A percentile compares a stretch with the other conserved stretches of the same genome.
These are phyloP conservation scores for Myripristis murdjan DNA, from an alignment of 2,797 vertebrate species.

Conservation along the genomic window DNA sequence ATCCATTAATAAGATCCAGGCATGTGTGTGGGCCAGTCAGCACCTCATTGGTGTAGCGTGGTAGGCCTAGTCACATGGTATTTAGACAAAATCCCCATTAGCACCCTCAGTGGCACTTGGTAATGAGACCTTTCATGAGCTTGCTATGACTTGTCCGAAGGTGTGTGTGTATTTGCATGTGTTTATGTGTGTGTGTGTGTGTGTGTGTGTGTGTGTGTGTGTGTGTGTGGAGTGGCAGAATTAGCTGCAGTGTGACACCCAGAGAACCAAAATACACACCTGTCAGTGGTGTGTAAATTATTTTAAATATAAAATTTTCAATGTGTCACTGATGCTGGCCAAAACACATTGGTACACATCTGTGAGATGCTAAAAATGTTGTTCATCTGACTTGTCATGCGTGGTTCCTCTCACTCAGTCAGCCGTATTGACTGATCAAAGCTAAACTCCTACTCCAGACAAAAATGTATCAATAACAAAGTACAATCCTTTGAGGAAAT, in stretches of 20 bases:
- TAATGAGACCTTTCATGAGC: constrained; percentile 63
- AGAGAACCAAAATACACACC: constrained; percentile 45
- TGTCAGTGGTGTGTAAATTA: constrained; percentile 48
- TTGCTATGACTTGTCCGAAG: constrained; percentile 71
- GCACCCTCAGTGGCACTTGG: constrained; percentile 50
- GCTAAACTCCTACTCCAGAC: constrained; percentile 41
- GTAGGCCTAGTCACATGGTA: constrained; percentile 31
- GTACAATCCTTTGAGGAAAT: constrained; percentile 32
- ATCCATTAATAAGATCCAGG: constrained; percentile 31
- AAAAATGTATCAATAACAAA: constrained; percentile 34
- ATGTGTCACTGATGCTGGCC: constrained; percentile 18
- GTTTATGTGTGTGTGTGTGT: constrained; percentile 38
- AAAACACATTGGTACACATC: constrained; percentile 46
- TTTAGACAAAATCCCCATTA: constrained; percentile 65
- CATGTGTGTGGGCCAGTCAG: constrained; percentile 58
- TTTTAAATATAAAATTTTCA: constrained; percentile 48
- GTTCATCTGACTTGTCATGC: constrained; percentile 30
- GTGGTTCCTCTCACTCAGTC: constrained; percentile 17
- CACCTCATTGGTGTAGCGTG: constrained; percentile 49
- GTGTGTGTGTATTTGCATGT: constrained; percentile 60
- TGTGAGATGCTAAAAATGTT: constrained; percentile 51
- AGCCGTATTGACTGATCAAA: constrained; percentile 42
- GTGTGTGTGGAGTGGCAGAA: constrained; percentile 33
- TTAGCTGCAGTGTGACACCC: constrained; percentile 38
- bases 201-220: no score